These are phyloP conservation scores for Saccopteryx bilineata DNA, from an alignment of 2,113 vertebrate species.

Conservation along the genomic window DNA sequence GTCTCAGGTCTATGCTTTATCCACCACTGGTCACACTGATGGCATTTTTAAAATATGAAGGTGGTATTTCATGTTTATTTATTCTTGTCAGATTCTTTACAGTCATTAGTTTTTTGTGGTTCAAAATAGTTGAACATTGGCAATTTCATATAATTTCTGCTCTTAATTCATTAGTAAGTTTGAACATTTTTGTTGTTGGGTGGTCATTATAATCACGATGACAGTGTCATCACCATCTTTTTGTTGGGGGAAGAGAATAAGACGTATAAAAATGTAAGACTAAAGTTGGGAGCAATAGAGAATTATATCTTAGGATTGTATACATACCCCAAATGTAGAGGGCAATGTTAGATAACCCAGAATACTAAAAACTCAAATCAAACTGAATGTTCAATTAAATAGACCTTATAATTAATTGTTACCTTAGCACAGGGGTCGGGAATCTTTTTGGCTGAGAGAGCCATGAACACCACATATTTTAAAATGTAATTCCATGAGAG, in stretches of 20 bases:
- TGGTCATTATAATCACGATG: background rate
- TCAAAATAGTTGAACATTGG: background rate
- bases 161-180: background rate
- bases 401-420: background rate
- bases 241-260: background rate
- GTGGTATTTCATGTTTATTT: background rate
- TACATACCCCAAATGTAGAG: background rate
- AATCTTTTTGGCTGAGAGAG: too few species aligned
- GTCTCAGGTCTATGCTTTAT: too few species aligned
- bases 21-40: too few species aligned
- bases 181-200: background rate
- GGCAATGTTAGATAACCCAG: background rate
- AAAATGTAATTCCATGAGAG: too few species aligned
- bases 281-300: background rate
- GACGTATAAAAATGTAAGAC: slow-evolving; percentile 41
- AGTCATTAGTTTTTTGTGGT: background rate
- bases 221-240: background rate
- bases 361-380: background rate
- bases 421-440: background rate
- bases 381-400: background rate
- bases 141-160: background rate
- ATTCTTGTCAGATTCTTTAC: slow-evolving; percentile 31
- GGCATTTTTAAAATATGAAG: slow-evolving; percentile 5
- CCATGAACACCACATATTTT: too few species aligned
- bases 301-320: background rate